phyloP scores from a whole-genome alignment of 1,140 invertebrate genomes.

The Zaprionus lachaisei region DNA sequence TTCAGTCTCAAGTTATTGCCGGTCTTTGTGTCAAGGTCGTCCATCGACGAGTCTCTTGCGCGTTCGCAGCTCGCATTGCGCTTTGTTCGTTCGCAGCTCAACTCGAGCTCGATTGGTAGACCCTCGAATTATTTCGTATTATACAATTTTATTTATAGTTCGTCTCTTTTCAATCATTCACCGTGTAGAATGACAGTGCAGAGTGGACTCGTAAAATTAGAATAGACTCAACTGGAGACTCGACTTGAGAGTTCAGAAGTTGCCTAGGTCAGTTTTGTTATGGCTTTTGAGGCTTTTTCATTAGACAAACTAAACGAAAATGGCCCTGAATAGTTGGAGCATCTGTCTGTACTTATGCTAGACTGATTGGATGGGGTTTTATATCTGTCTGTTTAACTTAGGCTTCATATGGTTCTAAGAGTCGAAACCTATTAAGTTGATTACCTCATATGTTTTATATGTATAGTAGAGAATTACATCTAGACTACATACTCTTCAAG shows the following conservation, averaged over 20 bases:
- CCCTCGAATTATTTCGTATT: constrained; percentile 1
- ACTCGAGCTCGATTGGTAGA: not conserved
- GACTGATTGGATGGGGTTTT: not conserved
- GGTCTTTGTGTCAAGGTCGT: constrained; percentile 82
- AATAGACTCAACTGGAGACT: not conserved
- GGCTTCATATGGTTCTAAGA: not conserved
- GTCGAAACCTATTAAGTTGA: not conserved
- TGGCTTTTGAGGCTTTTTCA: not conserved
- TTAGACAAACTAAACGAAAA: not conserved
- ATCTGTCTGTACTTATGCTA: not conserved
- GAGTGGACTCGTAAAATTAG: constrained; percentile 6
- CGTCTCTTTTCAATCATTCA: not conserved
- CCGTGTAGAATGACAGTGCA: not conserved
- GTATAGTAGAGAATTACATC: too few species aligned
- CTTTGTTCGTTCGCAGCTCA: constrained; percentile 1
- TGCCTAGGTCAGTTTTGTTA: not conserved
- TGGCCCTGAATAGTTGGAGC: not conserved
- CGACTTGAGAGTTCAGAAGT: not conserved
- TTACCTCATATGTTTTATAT: not conserved
- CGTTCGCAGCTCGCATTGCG: constrained; percentile 1
- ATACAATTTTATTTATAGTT: constrained; percentile 5
- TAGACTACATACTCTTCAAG: not conserved
- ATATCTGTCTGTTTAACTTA: not conserved
- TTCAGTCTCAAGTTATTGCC: constrained; percentile 59
- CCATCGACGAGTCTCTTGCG: constrained; percentile 26